phyloP scores from a whole-genome alignment of 2,797 vertebrate genomes.

The Acrossocheilus wenchowensis region DNA sequence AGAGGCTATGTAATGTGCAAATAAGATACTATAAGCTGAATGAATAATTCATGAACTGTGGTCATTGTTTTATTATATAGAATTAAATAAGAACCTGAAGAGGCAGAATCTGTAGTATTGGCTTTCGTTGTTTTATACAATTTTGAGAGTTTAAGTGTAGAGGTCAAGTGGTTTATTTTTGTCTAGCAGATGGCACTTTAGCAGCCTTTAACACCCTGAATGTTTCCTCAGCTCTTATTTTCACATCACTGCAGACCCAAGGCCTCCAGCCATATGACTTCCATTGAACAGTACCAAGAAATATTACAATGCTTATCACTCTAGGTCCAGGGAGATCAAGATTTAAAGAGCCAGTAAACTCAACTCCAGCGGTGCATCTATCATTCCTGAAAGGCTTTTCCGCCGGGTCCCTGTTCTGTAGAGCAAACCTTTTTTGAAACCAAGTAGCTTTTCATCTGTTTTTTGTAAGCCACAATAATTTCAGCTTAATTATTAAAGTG shows the following conservation, averaged over 20 bases:
- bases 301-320: constrained; percentile 46
- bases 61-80: not conserved
- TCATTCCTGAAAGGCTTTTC: constrained; percentile 21
- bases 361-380: constrained; percentile 16
- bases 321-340: constrained; percentile 46
- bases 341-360: constrained; percentile 51
- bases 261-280: constrained; percentile 36
- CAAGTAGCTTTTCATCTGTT: not conserved
- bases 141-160: not conserved
- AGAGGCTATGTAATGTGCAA: not conserved
- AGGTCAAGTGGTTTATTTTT: constrained; percentile 14
- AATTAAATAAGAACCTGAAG: not conserved
- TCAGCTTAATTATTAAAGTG: not conserved
- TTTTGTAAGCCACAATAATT: not conserved
- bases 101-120: not conserved
- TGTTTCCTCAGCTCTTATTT: constrained; percentile 23
- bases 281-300: constrained; percentile 31
- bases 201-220: constrained; percentile 4
- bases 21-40: not conserved
- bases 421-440: not conserved
- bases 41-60: constrained; percentile 1
- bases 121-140: not conserved
- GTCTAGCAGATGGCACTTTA: not conserved
- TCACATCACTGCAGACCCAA: constrained; percentile 22
- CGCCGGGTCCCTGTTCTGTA: not conserved